phyloP scores from a whole-genome alignment of 1,140 invertebrate species.

The Nephila pilipes region DNA sequence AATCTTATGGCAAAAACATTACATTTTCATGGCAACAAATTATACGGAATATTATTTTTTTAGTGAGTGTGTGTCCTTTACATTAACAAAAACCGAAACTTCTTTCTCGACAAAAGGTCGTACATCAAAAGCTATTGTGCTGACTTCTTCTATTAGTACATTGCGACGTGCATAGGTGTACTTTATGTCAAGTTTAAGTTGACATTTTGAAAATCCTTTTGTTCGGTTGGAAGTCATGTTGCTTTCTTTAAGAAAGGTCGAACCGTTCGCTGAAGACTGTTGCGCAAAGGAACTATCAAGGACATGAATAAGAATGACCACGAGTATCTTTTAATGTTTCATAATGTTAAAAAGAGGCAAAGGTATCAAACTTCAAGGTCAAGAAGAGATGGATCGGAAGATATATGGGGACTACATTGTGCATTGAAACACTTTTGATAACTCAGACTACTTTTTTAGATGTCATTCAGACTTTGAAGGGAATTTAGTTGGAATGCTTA shows the following conservation, averaged over 20 bases:
- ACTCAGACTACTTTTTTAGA: not conserved
- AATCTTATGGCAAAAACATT: conserved; percentile 22
- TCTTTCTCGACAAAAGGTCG: conserved; percentile 26
- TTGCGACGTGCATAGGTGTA: not conserved
- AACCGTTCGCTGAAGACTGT: not conserved
- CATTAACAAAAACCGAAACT: conserved; percentile 12
- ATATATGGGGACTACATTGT: not conserved
- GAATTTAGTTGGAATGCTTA: not conserved
- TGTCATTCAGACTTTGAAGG: not conserved
- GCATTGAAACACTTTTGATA: not conserved
- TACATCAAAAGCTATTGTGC: conserved; percentile 7
- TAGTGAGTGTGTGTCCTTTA: not conserved
- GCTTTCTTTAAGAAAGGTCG: conserved; percentile 2
- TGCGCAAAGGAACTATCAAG: not conserved
- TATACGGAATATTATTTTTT: not conserved
- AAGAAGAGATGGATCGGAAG: not conserved
- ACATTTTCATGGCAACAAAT: conserved; percentile 6
- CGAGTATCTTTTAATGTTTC: conserved; percentile 32
- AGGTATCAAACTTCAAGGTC: conserved; percentile 24
- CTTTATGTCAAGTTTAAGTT: conserved; percentile 28
- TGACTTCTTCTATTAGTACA: not conserved
- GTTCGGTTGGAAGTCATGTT: not conserved
- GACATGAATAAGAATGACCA: conserved; percentile 37
- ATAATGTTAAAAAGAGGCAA: conserved; percentile 3
- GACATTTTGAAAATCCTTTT: conserved; percentile 24